Evolutionary conservation across 1,140 invertebrate genomes (phyloP).

Genomic region (Paralvinella palmiformis): DNA sequence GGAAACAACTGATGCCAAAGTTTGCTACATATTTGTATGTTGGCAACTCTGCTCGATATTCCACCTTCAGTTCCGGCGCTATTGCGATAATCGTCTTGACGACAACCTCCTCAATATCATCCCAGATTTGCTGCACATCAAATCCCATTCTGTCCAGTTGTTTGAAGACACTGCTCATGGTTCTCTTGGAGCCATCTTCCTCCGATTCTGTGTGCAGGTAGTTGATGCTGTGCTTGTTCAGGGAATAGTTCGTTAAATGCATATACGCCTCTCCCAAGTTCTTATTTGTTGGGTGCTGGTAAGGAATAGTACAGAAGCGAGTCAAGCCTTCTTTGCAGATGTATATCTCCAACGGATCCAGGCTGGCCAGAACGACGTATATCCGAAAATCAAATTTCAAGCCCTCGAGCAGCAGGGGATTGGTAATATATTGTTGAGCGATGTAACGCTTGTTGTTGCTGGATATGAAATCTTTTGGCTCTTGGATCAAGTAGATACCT

Average conservation of each 20-base stretch:
- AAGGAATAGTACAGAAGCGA: slow-evolving; percentile 52
- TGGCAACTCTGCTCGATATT: slow-evolving; percentile 32
- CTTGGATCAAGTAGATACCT: slow-evolving; percentile 53
- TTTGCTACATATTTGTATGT: no score
- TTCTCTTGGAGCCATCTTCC: slow-evolving; percentile 52
- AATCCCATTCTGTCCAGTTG: slow-evolving; percentile 45
- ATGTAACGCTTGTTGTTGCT: slow-evolving; percentile 4
- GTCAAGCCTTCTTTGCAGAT: slow-evolving; percentile 52
- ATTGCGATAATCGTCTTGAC: slow-evolving; percentile 54
- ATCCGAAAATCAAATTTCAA: slow-evolving; percentile 55
- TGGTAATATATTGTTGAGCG: slow-evolving; percentile 50
- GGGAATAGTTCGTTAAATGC: slow-evolving; percentile 55
- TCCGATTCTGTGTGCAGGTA: slow-evolving; percentile 51
- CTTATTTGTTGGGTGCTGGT: slow-evolving; percentile 41
- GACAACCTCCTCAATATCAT: slow-evolving; percentile 51
- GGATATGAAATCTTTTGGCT: slow-evolving; percentile 39
- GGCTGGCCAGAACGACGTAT: slow-evolving; percentile 50
- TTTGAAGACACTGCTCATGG: slow-evolving; percentile 50
- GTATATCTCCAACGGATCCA: slow-evolving; percentile 53
- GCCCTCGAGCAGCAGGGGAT: slow-evolving; percentile 52
- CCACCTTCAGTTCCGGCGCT: slow-evolving; percentile 49
- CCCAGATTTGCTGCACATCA: slow-evolving; percentile 45
- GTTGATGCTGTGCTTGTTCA: slow-evolving; percentile 51
- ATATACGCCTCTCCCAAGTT: slow-evolving; percentile 52
- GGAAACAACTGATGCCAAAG: slow-evolving; percentile 49